Evolutionary conservation across 2,888 invertebrate species (phyloP), one percentile per base, ranked within the genome.

Genomic region (Sthenelais limicola): DNA sequence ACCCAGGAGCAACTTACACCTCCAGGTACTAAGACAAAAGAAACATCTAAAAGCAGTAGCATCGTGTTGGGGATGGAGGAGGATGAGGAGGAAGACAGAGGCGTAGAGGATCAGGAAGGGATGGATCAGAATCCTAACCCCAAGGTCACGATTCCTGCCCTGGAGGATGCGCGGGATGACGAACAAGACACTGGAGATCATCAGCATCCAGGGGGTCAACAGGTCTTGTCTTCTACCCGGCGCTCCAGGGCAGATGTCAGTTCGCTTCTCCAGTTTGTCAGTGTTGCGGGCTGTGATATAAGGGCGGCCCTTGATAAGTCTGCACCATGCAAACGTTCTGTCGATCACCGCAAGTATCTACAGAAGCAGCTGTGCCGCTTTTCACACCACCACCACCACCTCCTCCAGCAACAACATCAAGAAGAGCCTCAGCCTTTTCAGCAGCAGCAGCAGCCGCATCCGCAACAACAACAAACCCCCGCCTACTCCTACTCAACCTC

Each of bases 301-400:
- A 56, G 48, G 32, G 71, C 71, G 18, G 71, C 58, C 21, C 71
- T 71, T 15, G 71, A 71, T 32, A 56, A 58, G 15, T 71, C 71
- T n/a, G 71, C 71, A 24, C 71, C 71, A 0, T 71, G 71, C 62
- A 71, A 71, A 32, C 43, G 71, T 21, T 71, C 71, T 2, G 71
- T 71, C 32, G 71, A 71, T 58, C 71, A 71, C 49, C 58, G 71
- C 3, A 71, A 71, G 71, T 71, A 71, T 43, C 54, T 71, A n/a
- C 71, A 71, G 49, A 71, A 71, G 33, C 71, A 71, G 71, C 58
- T 71, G 58, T 35, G 62, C 35, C 71, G 71, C 48, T 56, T 48
- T 49, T 47, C 71, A 9, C 12, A 12, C 30, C 56, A 15, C 56
- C 30, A 5, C 32, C 62, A 1, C 24, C 62, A 3, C 1, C 62